phyloP scores from a whole-genome alignment of 2,888 invertebrate species.

The Melolontha melolontha region DNA sequence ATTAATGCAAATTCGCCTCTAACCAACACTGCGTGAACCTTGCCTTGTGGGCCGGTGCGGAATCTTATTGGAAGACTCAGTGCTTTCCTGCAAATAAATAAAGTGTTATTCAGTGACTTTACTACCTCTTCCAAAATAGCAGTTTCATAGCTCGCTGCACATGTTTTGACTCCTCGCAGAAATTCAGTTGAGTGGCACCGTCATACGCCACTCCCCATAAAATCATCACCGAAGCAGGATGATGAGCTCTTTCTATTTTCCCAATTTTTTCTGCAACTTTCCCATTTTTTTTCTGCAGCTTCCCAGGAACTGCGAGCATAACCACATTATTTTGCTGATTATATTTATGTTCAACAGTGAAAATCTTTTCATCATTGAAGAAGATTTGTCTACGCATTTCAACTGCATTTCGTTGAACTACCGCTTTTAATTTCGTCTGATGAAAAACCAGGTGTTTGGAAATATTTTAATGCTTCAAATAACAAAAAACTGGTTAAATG shows the following conservation, averaged over 20 bases:
- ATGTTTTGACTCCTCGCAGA: slow-evolving; percentile 46
- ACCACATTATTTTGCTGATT: slow-evolving; percentile 48
- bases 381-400: too few species aligned
- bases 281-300: slow-evolving; percentile 39
- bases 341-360: slow-evolving; percentile 46
- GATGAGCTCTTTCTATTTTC: too few species aligned
- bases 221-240: too few species aligned
- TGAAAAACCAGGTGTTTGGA: too few species aligned
- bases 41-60: slow-evolving; percentile 45
- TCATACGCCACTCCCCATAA: too few species aligned
- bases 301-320: slow-evolving; percentile 44
- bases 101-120: slow-evolving; percentile 17
- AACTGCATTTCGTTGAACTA: too few species aligned
- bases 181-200: slow-evolving; percentile 50
- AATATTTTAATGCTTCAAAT: too few species aligned
- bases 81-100: not conserved
- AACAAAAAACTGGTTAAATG: too few species aligned
- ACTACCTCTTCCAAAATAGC: too few species aligned
- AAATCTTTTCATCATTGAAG: slow-evolving; percentile 16
- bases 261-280: slow-evolving; percentile 45
- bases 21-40: slow-evolving; percentile 47
- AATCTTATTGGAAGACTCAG: slow-evolving; percentile 45
- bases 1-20: slow-evolving; percentile 44
- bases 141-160: slow-evolving; percentile 27
- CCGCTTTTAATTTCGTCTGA: too few species aligned